Evolutionary conservation across 2,888 invertebrate genomes (phyloP).

Genomic region (Spilosoma lubricipeda): DNA sequence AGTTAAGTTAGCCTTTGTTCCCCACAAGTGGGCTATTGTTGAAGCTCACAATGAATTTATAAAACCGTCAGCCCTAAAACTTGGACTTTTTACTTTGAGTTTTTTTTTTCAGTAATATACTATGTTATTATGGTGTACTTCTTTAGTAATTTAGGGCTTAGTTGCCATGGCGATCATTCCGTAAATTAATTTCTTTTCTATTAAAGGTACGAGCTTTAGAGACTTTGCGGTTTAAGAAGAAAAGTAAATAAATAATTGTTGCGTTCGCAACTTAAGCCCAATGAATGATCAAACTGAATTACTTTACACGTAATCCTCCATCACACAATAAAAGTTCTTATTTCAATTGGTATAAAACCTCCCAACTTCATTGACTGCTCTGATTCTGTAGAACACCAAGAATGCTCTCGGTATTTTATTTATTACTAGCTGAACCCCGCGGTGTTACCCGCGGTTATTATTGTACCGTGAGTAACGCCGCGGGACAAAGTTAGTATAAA

Average conservation of each 20-base stretch:
- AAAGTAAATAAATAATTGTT: not conserved
- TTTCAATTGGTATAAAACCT: not conserved
- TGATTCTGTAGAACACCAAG: not conserved
- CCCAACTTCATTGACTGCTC: not conserved
- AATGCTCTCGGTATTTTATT: not conserved
- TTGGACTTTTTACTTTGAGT: conserved; percentile 15
- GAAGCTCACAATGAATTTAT: conserved; percentile 53
- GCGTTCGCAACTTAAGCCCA: too few relatives aligned
- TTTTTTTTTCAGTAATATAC: conserved; percentile 22
- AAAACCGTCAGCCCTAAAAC: conserved; percentile 28
- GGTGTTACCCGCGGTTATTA: too few relatives aligned
- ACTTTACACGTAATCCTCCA: not conserved
- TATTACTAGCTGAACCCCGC: too few relatives aligned
- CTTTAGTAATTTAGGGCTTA: not conserved
- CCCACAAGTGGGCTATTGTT: conserved; percentile 58
- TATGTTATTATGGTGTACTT: conserved; percentile 11
- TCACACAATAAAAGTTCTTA: not conserved
- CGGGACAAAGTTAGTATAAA: too few relatives aligned
- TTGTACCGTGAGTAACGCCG: too few relatives aligned
- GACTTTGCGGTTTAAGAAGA: not conserved
- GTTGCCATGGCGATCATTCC: not conserved
- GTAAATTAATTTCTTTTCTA: not conserved
- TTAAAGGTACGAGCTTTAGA: not conserved
- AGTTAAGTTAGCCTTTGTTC: conserved; percentile 61
- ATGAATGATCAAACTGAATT: not conserved